phyloP scores from a whole-genome alignment of 2,797 vertebrate genomes.

The Rousettus madagascariensis region DNA sequence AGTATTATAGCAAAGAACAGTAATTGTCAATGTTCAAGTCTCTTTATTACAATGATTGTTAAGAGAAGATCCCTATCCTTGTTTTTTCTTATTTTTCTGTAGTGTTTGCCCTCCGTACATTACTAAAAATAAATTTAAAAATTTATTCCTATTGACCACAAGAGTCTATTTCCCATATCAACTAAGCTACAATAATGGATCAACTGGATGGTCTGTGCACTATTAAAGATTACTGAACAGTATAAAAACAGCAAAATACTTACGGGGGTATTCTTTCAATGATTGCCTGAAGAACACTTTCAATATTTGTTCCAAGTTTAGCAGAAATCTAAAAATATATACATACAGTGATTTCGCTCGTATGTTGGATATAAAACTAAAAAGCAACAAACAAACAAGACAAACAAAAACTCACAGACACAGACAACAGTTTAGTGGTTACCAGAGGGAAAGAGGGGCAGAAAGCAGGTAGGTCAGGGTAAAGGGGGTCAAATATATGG shows the following conservation, averaged over 20 bases:
- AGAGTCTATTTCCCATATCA: not conserved
- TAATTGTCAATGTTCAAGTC: not conserved
- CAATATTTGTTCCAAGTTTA: slow-evolving; percentile 95
- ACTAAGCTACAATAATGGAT: not conserved
- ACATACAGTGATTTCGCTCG: not conserved
- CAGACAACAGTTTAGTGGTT: no score
- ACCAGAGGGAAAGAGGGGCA: no score
- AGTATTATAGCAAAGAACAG: not conserved
- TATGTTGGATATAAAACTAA: no score
- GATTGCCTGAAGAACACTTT: slow-evolving; percentile 91
- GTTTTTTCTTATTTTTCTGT: not conserved
- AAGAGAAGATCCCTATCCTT: not conserved
- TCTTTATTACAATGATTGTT: not conserved
- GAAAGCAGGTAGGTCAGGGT: no score
- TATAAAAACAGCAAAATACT: slow-evolving; percentile 79
- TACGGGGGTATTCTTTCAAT: slow-evolving; percentile 94
- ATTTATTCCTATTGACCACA: not conserved
- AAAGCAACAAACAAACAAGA: no score
- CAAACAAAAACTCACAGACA: no score
- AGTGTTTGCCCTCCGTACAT: not conserved
- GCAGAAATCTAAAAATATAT: slow-evolving; percentile 92
- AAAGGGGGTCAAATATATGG: no score
- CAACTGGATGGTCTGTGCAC: not conserved
- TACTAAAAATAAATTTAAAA: slow-evolving; percentile 37
- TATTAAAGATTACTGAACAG: not conserved